Evolutionary conservation across 2,113 vertebrate species (phyloP).

Genomic region (Muntiacus muntjak): DNA sequence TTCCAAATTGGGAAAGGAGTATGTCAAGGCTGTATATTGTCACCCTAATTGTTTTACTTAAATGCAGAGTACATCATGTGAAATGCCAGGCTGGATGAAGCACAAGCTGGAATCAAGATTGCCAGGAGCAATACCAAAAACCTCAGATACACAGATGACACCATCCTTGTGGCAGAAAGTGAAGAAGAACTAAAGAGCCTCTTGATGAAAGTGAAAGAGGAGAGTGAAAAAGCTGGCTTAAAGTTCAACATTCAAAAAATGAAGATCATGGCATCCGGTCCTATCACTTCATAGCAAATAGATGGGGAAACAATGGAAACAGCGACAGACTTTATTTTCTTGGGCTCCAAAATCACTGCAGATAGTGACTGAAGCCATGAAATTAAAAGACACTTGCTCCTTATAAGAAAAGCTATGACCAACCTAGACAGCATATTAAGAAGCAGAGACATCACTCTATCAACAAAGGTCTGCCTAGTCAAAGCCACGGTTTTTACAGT

Average conservation of each 20-base stretch:
- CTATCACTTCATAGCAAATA: neutral
- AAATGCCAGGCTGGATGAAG: neutral
- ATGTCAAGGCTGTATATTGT: neutral
- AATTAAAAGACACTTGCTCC: neutral
- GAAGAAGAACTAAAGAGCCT: neutral
- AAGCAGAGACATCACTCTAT: neutral
- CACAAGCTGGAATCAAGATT: neutral
- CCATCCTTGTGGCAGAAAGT: neutral
- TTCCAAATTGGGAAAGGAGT: neutral
- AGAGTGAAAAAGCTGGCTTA: neutral
- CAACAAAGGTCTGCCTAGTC: neutral
- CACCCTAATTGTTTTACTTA: neutral
- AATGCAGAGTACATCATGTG: neutral
- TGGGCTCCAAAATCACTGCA: neutral
- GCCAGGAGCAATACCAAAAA: accelerated
- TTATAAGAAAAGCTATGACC: neutral
- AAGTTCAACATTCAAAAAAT: neutral
- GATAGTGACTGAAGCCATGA: neutral
- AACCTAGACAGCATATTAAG: neutral
- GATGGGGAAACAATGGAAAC: neutral
- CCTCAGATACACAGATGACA: neutral
- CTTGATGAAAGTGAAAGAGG: neutral
- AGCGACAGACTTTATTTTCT: neutral
- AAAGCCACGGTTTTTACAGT: neutral
- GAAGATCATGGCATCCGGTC: accelerated